Evolutionary conservation across 2,797 vertebrate species (phyloP), one percentile per base, ranked within the genome.

Genomic region (Nannoperca obscura): DNA sequence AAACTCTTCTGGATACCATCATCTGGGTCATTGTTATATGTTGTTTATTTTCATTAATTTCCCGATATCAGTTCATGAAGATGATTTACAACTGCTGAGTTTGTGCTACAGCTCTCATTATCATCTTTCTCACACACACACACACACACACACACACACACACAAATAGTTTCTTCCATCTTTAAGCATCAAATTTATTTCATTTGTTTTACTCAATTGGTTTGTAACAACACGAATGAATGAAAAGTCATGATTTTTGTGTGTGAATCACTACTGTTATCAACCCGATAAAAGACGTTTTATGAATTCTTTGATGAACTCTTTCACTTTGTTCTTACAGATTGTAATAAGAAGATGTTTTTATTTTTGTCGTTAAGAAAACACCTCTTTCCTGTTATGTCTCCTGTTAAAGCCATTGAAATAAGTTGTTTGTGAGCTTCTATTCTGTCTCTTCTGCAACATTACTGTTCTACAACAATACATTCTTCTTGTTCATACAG

Each of bases 351-450:
- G 52, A 50, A 70, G 30, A 66, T 63, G n/a, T 64, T 67, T 85
- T 73, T 73, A 13, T 46, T 64, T 81, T 61, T 64, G 60, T 62
- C 60, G 62, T 82, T 70, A 57, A 68, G 66, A 24, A 77, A 68
- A 32, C 44, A 69, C 30, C 46, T 76, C 46, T 66, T 71, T 22
- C 34, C 46, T 65, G 52, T 73, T 53, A 32, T 69, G 55, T 81
- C 59, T 84, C 27, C 47, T 83, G 63, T 83, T 89, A 81, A 88
- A 88, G 50, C 54, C 30, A 46, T 74, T 75, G 32, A 50, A 73
- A 74, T 76, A 71, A 66, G 20, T n/a, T 74, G n/a, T 74, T 50
- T 83, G 32, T 78, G 36, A 67, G 76, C 20, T 49, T 82, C 46
- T 5, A 5, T 73, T 83, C 32, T 82, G 76, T 87, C 24, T 78